Evolutionary conservation across 2,888 invertebrate genomes (phyloP).

Genomic region (Malthinus flaveolus): DNA sequence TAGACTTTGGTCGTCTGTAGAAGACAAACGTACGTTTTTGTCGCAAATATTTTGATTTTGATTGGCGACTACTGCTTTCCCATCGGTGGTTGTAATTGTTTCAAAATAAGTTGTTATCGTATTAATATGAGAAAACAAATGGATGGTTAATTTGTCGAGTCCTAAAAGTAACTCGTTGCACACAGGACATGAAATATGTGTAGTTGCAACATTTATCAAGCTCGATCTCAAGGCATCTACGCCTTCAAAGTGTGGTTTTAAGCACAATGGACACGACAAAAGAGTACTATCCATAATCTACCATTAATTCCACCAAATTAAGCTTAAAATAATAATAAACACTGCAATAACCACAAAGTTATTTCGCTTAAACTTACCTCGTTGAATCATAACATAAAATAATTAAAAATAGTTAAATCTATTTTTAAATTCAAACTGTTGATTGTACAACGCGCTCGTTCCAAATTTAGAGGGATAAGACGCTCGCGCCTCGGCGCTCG

Average conservation of each 20-base stretch:
- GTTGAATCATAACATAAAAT: conserved; percentile 7
- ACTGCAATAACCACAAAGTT: conserved; percentile 6
- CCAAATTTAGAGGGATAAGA: conserved; percentile 17
- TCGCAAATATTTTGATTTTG: neutral
- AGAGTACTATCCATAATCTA: conserved; percentile 48
- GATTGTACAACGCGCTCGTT: conserved; percentile 24
- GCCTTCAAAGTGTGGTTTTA: conserved; percentile 71
- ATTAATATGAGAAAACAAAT: conserved; percentile 70
- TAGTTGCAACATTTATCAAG: conserved; percentile 74
- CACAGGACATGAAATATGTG: conserved; percentile 75
- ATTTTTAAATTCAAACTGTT: conserved; percentile 30
- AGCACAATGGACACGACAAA: conserved; percentile 77
- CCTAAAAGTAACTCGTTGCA: conserved; percentile 76
- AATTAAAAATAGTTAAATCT: conserved; percentile 22
- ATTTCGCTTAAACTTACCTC: conserved; percentile 1
- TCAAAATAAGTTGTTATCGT: neutral
- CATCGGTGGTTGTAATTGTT: neutral
- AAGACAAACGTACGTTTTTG: neutral
- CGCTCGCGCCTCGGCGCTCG: neutral
- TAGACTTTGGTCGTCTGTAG: neutral
- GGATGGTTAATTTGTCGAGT: conserved; percentile 81
- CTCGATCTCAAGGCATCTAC: conserved; percentile 71
- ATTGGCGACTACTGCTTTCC: neutral
- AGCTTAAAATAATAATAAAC: neutral
- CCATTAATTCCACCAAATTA: neutral